Conservation (phyloP, 2,888 invertebrate genomes). For the Drosophila leonis region DNA sequence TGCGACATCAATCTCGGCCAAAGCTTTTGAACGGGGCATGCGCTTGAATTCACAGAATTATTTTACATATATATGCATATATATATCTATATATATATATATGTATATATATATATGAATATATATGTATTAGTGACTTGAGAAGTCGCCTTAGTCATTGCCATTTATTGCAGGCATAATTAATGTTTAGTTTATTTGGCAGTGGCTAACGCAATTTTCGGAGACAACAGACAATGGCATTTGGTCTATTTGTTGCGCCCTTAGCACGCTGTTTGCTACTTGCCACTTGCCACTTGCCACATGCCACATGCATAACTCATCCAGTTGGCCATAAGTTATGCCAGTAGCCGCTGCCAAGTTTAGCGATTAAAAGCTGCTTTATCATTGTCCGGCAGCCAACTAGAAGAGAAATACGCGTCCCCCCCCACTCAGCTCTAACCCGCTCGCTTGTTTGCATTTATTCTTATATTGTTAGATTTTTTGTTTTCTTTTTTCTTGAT, state of each 20-base stretch:
- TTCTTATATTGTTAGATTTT: conserved; percentile 32
- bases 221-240: conserved; percentile 34
- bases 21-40: conserved; percentile 20
- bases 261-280: conserved; percentile 1
- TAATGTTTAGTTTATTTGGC: conserved; percentile 51
- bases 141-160: conserved; percentile 32
- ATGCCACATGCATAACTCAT: conserved; percentile 59
- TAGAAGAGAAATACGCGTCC: conserved; percentile 46
- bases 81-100: not conserved
- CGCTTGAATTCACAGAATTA: conserved; percentile 68
- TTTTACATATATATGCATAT: not conserved
- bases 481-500: conserved; percentile 19
- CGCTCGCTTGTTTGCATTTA: conserved; percentile 54
- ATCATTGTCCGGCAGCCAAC: conserved; percentile 79
- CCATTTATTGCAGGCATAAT: conserved; percentile 47
- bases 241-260: conserved; percentile 32
- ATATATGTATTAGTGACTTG: not conserved
- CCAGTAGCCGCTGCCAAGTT: conserved; percentile 81
- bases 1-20: conserved; percentile 82
- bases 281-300: conserved; percentile 15
- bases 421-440: conserved; percentile 3
- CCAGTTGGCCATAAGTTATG: conserved; percentile 71
- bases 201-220: conserved; percentile 45
- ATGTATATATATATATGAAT: not conserved
- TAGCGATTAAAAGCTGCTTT: conserved; percentile 84